phyloP scores from a whole-genome alignment of 2,888 invertebrate genomes.

The Pseudococcus viburni region DNA sequence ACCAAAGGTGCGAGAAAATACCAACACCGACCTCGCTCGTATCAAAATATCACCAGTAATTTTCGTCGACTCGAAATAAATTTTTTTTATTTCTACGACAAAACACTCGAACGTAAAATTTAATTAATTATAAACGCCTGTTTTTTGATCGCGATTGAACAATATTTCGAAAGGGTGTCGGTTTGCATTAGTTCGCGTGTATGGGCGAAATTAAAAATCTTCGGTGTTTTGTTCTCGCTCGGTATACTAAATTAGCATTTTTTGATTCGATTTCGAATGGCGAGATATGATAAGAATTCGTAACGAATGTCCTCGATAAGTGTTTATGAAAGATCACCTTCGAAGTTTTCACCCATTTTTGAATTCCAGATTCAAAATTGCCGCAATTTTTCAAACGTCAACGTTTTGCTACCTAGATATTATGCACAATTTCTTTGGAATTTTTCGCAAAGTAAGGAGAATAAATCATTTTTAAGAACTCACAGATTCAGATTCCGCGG shows the following conservation, averaged over 20 bases:
- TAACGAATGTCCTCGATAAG: neutral
- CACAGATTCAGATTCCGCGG: too few species aligned
- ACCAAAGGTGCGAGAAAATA: conserved; percentile 12
- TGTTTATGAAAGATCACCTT: neutral
- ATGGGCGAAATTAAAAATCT: neutral
- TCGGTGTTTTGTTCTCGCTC: neutral
- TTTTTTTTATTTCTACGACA: neutral
- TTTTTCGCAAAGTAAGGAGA: too few species aligned
- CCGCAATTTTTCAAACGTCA: too few species aligned
- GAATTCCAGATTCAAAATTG: too few species aligned
- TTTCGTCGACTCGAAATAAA: neutral
- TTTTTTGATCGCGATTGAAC: neutral
- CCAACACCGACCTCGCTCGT: neutral
- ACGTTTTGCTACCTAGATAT: too few species aligned
- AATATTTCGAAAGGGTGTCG: neutral
- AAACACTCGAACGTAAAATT: conserved; percentile 37
- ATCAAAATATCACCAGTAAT: conserved; percentile 11
- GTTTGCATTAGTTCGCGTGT: neutral
- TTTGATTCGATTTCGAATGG: neutral
- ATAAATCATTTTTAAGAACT: too few species aligned
- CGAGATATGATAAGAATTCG: neutral
- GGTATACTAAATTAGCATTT: neutral
- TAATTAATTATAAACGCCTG: neutral
- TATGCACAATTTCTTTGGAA: too few species aligned
- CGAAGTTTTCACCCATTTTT: neutral